phyloP scores from a whole-genome alignment of 1,140 invertebrate species.

The Vanessa tameamea region DNA sequence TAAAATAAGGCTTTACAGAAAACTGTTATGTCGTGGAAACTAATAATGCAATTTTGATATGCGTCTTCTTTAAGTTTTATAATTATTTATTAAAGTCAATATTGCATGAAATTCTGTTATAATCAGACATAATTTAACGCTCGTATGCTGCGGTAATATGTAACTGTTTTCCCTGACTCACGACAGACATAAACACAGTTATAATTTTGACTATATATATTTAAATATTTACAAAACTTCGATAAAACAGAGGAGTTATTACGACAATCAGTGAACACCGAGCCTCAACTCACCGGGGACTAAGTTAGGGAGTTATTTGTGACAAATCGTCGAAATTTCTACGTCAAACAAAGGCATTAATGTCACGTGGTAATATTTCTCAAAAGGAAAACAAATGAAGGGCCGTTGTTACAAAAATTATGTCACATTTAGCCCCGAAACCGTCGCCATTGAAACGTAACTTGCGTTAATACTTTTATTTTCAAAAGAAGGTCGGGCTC shows the following conservation, averaged over 20 bases:
- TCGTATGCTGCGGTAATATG: too few relatives aligned
- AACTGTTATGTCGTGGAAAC: too few relatives aligned
- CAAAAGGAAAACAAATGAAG: background rate
- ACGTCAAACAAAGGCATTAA: background rate
- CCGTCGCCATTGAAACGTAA: background rate
- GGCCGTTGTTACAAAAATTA: slow-evolving; percentile 3
- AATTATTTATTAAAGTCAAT: too few relatives aligned
- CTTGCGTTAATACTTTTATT: background rate
- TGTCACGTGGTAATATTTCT: background rate
- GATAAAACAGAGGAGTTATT: background rate
- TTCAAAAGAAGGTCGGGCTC: background rate
- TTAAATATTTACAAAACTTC: background rate
- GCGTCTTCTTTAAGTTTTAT: too few relatives aligned
- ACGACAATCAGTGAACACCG: background rate
- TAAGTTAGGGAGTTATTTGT: background rate
- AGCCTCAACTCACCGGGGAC: background rate
- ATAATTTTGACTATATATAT: too few relatives aligned
- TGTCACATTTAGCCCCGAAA: background rate
- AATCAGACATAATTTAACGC: too few relatives aligned
- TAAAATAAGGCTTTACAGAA: too few relatives aligned
- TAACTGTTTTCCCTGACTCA: too few relatives aligned
- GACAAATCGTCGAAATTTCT: background rate
- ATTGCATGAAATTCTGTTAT: too few relatives aligned
- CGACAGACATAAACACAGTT: too few relatives aligned
- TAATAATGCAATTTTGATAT: too few relatives aligned